Base-by-base conservation (phyloP, 1,140 invertebrate genomes). In the Ganaspis sp. region DNA sequence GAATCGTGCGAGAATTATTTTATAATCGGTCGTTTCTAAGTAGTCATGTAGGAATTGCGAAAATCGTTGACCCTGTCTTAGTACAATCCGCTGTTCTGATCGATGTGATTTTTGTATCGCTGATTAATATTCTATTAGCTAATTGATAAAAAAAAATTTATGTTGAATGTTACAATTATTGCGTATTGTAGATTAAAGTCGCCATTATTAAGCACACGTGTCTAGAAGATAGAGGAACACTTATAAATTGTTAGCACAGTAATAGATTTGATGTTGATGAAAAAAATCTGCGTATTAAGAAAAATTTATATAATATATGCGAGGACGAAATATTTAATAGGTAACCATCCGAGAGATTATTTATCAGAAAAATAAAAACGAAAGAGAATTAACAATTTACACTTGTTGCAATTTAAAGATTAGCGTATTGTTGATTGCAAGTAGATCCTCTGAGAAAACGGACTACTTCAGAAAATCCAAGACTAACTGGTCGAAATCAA, bases 91-190 rank as follows among this genome's bases (percentile, higher is more conserved):
- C 23, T 84, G 80, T 81, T 84, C 80, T 77, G 78, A 78, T 84
- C 76, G 76, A 81, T 84, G 83, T 84, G 83, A 84, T 81, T 58
- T 64, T 84, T 84, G 74, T 84, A 83, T 84, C 38, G 81, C 80
- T 81, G 78, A 83, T 84, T 77, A 78, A 81, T 81, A 78, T 73
- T 81, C 70, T 83, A 76, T 71, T 78, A 70, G 75, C 26, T 74
- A 83, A 77, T 70, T 76, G 78, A 80, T 83, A 76, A 64, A 76
- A 70, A 71, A 70, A 73, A 78, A 74, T 80, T 80, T 81, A 79
- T 80, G 77, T 83, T 81, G 72, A 79, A 81, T 80, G 76, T 81
- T 81, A 79, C 49, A 72, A 78, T 81, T 53, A 76, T 73, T 40
- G 69, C 71, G 75, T 77, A 73, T 77, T 77, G 54, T 72, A 73